phyloP scores from a whole-genome alignment of 2,113 vertebrate species.

The Lepus timidus region DNA sequence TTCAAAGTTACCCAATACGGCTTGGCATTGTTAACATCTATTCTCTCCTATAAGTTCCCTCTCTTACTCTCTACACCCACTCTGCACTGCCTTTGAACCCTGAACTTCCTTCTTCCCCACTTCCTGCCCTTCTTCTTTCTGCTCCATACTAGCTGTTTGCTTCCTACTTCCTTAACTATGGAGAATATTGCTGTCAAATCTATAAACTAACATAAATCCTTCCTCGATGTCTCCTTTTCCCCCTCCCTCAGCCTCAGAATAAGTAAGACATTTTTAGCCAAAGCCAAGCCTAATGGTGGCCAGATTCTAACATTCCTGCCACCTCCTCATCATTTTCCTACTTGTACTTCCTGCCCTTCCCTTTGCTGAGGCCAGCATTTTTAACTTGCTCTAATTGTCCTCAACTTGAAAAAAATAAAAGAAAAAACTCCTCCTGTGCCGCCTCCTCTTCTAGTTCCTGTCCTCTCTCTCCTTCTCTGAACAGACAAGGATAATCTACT shows the following conservation, averaged over 20 bases:
- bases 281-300: accelerated
- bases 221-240: not conserved
- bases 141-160: too few relatives aligned
- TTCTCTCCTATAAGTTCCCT: not conserved
- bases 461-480: not conserved
- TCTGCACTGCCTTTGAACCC: not conserved
- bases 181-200: not conserved
- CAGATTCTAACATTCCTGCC: not conserved
- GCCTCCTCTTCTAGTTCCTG: not conserved
- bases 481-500: not conserved
- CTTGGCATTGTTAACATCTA: not conserved
- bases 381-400: not conserved
- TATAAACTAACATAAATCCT: not conserved
- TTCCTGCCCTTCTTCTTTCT: not conserved
- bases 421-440: not conserved
- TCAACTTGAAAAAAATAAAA: not conserved
- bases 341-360: not conserved
- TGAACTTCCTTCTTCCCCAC: not conserved
- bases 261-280: not conserved
- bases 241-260: not conserved
- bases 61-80: not conserved
- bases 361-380: constrained; percentile 32
- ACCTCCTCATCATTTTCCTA: not conserved
- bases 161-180: not conserved
- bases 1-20: not conserved